Base-by-base conservation (phyloP, 2,113 vertebrate genomes). In the Phasianus colchicus region DNA sequence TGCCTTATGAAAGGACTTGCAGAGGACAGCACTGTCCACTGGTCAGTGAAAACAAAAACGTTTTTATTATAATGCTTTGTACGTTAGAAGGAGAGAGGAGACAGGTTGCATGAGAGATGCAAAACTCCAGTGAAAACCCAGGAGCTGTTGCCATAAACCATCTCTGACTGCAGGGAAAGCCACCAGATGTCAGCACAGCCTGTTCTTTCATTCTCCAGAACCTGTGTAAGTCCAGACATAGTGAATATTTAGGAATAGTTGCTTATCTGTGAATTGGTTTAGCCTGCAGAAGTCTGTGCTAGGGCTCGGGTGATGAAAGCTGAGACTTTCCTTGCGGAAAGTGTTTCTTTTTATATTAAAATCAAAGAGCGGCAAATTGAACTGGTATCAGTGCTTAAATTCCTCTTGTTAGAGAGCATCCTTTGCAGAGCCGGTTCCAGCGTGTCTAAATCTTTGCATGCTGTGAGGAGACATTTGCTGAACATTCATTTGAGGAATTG, bases 151-250 rank as follows among this genome's bases (percentile, higher is more conserved):
- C 65, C 65, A 40, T 40, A 21, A 91, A 36, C 42, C 43, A 10
- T 38, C 27, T 73, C 19, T 47, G 29, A 75, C 61, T 92, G 73
- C 66, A 60, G 64, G 36, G 12, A 73, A 83, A 89, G 81, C 97
- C 98, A 97, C 92, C 95, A 98, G 98, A 91, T 98, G 98, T 97
- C 97, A 98, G 97, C 95, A 97, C 94, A 98, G 97, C 71, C 97
- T 96, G 64, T 89, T 86, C 90, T 78, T 94, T 90, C 80, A 11
- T 63, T 76, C 63, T 78, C n/a, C 47, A 69, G 66, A 74, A 47
- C 58, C 38, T 8, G 2, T 47, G 45, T 21, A 22, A 90, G 72
- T 42, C 52, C 61, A 83, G 78, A 54, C n/a, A 69, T 48, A 34
- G 36, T 47, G 40, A 60, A 74, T 57, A 32, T 71, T 91, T 75